Evolutionary conservation across 1,140 invertebrate species (phyloP).

Genomic region (Dinoponera quadriceps): DNA sequence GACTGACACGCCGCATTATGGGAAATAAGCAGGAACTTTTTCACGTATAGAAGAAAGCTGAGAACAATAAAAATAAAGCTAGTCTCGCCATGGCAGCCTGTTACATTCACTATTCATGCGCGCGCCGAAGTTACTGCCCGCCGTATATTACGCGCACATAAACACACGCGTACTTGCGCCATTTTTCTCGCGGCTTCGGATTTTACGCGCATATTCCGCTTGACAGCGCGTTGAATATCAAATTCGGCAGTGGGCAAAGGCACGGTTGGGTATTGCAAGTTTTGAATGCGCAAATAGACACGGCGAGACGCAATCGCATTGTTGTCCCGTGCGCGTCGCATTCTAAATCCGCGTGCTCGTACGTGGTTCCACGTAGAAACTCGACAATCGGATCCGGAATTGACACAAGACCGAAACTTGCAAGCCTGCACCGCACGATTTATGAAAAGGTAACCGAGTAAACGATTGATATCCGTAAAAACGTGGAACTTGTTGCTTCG

Average conservation of each 20-base stretch:
- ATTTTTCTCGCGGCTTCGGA: not conserved
- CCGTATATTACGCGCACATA: not conserved
- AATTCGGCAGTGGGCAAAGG: not conserved
- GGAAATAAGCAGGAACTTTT: conserved; percentile 12
- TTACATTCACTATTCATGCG: conserved; percentile 1
- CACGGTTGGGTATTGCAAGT: not conserved
- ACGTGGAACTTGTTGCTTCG: conserved; percentile 52
- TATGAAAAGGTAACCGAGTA: not conserved
- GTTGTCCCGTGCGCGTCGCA: not conserved
- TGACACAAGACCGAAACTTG: not conserved
- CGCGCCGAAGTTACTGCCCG: not conserved
- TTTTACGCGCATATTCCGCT: not conserved
- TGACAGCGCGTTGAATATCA: not conserved
- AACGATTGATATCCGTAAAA: conserved; percentile 11
- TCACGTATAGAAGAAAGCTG: not conserved
- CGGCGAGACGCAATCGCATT: not conserved
- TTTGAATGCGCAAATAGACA: not conserved
- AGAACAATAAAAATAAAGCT: conserved; percentile 9
- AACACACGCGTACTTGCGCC: not conserved
- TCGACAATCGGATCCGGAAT: conserved; percentile 5
- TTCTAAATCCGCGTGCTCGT: not conserved
- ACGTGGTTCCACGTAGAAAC: not conserved
- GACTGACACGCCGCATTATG: not conserved
- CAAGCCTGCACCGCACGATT: not conserved
- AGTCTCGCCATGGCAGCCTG: not conserved